Evolutionary conservation across 2,888 invertebrate species (phyloP), one percentile per base, ranked within the genome.

Genomic region (Dromius quadrimaculatus): DNA sequence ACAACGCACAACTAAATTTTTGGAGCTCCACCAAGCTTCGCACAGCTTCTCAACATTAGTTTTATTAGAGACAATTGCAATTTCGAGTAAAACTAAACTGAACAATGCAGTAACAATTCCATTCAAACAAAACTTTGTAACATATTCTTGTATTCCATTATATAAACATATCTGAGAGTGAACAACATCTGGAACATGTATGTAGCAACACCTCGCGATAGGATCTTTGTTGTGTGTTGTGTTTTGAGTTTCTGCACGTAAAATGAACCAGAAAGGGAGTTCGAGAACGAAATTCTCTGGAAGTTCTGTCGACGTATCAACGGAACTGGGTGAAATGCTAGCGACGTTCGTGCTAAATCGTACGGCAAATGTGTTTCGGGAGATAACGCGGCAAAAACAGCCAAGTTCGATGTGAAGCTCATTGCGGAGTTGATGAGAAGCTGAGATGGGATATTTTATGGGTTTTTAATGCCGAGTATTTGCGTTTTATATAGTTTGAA

Each of bases 231-330:
- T 59, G 17, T 59, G 36, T 59, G 20, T n/a, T 32, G 32, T 28
- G 57, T 47, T 47, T 47, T 19, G 20, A 47, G 22, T 22, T 22
- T 1, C 3, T 4, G 47, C 47, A 47, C 47, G 47, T 47, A 47
- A 17, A 47, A n/a, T 47, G 47, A 47, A 47, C 8, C 47, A n/a
- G 9, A 0, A 41, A 11, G 13, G 6, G 1, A 2, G 2, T 11
- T 22, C 8, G 6, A 59, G 20, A 6, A 28, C 32, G 15, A 59
- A 61, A 20, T 63, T 63, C 63, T 45, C n/a, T n/a, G n/a, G n/a
- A n/a, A n/a, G n/a, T n/a, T n/a, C n/a, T n/a, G n/a, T n/a, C 34
- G 43, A 22, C 63, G 45, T 63, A 63, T 63, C 63, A 63, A 63
- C 45, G 63, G 43, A 41, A 63, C 59, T 9, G 57, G 57, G 36